Percentiles rank a stretch among this genome's conserved stretches.
Evolutionary conservation across 1,140 invertebrate genomes (phyloP).

Genomic region (Zaprionus capensis): DNA sequence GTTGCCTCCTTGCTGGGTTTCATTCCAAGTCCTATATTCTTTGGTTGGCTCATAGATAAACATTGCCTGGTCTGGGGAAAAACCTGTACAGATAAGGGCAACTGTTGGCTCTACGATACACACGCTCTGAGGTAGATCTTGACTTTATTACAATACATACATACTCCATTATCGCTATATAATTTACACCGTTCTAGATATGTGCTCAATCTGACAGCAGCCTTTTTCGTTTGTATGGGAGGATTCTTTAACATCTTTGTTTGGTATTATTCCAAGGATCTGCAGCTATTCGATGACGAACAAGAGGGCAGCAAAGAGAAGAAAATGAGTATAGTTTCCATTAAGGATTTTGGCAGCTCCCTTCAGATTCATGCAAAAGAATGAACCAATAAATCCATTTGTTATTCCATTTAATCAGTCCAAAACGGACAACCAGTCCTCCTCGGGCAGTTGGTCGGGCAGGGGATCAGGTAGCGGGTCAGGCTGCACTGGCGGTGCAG

Average conservation of each 20-base stretch:
- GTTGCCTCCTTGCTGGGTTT: slow-evolving; percentile 88
- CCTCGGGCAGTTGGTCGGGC: background rate
- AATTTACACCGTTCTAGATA: slow-evolving; percentile 78
- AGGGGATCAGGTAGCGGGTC: background rate
- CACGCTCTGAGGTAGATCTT: slow-evolving; percentile 68
- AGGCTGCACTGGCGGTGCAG: background rate
- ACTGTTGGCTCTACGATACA: slow-evolving; percentile 90
- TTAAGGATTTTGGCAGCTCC: slow-evolving; percentile 33
- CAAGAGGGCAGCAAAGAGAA: slow-evolving; percentile 15
- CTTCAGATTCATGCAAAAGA: slow-evolving; percentile 9
- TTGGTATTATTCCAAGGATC: slow-evolving; percentile 88
- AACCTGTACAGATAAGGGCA: slow-evolving; percentile 88
- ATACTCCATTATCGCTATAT: background rate
- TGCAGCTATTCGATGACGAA: slow-evolving; percentile 89
- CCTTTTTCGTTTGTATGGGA: slow-evolving; percentile 87
- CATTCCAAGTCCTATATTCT: slow-evolving; percentile 89
- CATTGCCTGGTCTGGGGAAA: slow-evolving; percentile 90
- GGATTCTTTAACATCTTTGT: slow-evolving; percentile 87
- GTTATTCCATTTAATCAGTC: background rate
- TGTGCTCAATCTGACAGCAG: slow-evolving; percentile 87
- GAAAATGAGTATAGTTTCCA: slow-evolving; percentile 20
- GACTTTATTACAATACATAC: background rate
- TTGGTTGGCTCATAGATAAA: slow-evolving; percentile 89
- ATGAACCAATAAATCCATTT: background rate
- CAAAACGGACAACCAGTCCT: slow-evolving; percentile 22